These are phyloP conservation scores for Tenthredo notha DNA, from an alignment of 2,888 invertebrate genomes.

Conservation along the genomic window DNA sequence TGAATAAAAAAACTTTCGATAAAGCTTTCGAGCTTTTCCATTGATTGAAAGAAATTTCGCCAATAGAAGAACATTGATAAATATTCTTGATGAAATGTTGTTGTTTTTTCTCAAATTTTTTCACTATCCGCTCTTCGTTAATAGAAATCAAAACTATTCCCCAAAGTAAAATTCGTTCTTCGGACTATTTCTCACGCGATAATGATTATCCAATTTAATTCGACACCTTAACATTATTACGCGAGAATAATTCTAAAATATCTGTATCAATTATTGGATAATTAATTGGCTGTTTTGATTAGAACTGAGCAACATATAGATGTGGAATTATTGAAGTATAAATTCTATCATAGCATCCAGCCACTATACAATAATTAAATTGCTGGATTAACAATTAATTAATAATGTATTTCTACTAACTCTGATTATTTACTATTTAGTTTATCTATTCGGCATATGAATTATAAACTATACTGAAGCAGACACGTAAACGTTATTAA, in stretches of 20 bases:
- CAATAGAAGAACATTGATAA: too few relatives aligned
- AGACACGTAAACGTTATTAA: background rate
- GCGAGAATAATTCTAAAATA: background rate
- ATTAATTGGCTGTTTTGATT: background rate
- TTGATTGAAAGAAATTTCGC: too few relatives aligned
- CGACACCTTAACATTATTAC: background rate
- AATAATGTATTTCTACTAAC: background rate
- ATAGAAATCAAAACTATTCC: too few relatives aligned
- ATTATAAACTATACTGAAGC: background rate
- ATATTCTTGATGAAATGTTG: too few relatives aligned
- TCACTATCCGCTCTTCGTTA: too few relatives aligned
- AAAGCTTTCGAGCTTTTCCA: background rate
- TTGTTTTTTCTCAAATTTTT: too few relatives aligned
- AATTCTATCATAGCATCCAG: background rate
- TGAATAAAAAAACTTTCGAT: too few relatives aligned
- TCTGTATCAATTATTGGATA: background rate
- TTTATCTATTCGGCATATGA: background rate
- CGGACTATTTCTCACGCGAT: too few relatives aligned
- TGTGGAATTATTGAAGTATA: background rate
- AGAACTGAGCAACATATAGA: background rate
- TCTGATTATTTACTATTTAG: background rate
- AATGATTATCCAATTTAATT: too few relatives aligned
- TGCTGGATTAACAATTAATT: background rate
- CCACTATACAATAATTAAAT: background rate
- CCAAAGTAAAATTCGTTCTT: too few relatives aligned